Evolutionary conservation across 2,888 invertebrate species (phyloP), one percentile per base, ranked within the genome.

Genomic region (Argyra leucocephala): DNA sequence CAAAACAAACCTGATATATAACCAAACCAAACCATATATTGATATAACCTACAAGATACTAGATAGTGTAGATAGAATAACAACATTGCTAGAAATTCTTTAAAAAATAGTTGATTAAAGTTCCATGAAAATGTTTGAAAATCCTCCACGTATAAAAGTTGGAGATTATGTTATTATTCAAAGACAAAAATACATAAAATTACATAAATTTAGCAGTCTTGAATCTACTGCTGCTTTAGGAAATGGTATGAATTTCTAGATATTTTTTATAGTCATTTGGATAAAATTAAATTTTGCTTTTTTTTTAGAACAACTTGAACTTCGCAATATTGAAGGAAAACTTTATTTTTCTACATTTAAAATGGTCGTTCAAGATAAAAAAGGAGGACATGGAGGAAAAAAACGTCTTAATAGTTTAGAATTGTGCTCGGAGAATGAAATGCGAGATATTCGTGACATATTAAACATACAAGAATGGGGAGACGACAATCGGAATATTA

Each of bases 401-500:
- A 85, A 82, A 69, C 82, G 83, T 66, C 78, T 83, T n/a, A 83
- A 82, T 70, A 76, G 75, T 0, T 73, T 86, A 23, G 81, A 82
- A 69, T 77, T 83, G 65, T 87, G 83, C 68, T 80, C 80, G 61
- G 79, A 78, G 57, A 73, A 71, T 18, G 76, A 77, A 62, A 76
- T 84, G 69, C 81, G 82, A 1, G 83, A 85, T 64, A 81, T 86
- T 1, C 82, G 84, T 68, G 84, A 86, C 67, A 85, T 85, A 72
- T 80, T 90, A 57, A 84, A 85, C 64, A 85, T 86, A 22, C 85
- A 85, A 69, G 76, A 82, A 66, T 88, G 88, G 69, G 92, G 92
- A 6, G 80, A 76, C 23, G 96, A 96, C 75, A 96, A 96, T 76
- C 84, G 96, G 68, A 85, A 90, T 72, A 89, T 96, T 65, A 80